phyloP scores from a whole-genome alignment of 1,140 invertebrate genomes.

The Cyrtorhinus lividipennis region DNA sequence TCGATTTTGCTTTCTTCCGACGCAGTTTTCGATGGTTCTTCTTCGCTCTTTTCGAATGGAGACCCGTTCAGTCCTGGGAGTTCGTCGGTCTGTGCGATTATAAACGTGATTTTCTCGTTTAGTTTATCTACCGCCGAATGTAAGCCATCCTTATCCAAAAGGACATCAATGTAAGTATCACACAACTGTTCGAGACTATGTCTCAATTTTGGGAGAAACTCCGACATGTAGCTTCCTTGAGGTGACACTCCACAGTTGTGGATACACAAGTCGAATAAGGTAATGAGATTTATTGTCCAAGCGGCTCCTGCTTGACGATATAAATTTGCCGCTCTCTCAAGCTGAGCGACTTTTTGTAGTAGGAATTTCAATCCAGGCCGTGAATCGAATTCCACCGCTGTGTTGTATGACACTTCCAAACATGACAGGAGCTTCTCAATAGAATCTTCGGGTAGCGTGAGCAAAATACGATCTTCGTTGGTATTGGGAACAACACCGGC shows the following conservation, averaged over 20 bases:
- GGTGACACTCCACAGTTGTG: constrained; percentile 41
- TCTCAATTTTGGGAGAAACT: constrained; percentile 30
- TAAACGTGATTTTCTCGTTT: constrained; percentile 45
- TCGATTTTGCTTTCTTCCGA: constrained; percentile 16
- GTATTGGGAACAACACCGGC: constrained; percentile 29
- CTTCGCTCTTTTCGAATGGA: neutral
- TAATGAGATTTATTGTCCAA: constrained; percentile 78
- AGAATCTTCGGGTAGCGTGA: constrained; percentile 29
- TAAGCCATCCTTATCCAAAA: constrained; percentile 39
- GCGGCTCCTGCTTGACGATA: constrained; percentile 85
- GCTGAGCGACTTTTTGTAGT: constrained; percentile 78
- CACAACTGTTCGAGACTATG: constrained; percentile 43
- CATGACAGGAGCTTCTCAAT: constrained; percentile 57
- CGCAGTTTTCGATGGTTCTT: constrained; percentile 11
- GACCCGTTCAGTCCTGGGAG: constrained; percentile 33
- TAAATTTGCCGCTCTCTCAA: constrained; percentile 75
- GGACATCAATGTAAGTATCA: constrained; percentile 44
- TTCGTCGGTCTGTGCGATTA: constrained; percentile 46
- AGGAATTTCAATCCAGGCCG: constrained; percentile 84
- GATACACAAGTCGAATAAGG: constrained; percentile 64
- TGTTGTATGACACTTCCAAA: constrained; percentile 61
- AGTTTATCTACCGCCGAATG: constrained; percentile 40
- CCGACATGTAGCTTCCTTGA: constrained; percentile 30
- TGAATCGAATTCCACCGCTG: constrained; percentile 71
- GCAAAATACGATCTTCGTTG: constrained; percentile 5